Evolutionary conservation across 2,888 invertebrate genomes (phyloP).

Genomic region (Caenorhabditis panamensis): DNA sequence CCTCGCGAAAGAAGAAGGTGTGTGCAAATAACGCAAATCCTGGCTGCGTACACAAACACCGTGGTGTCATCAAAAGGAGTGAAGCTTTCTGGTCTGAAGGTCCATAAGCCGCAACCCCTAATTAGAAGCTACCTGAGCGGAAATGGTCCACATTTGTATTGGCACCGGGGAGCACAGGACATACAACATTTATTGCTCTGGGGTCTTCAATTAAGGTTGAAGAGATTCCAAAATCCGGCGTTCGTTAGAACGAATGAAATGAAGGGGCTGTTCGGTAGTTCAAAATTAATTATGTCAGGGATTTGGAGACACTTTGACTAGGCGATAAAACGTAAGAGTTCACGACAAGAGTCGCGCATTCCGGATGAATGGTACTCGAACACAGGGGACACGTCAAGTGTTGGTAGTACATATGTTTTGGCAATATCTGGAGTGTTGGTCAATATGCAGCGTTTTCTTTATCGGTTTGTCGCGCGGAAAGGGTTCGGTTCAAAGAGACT

Average conservation of each 20-base stretch:
- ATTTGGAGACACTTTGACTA: slow-evolving; percentile 48
- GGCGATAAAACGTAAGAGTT: slow-evolving; percentile 21
- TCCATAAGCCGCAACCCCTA: slow-evolving; percentile 44
- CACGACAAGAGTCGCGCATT: slow-evolving; percentile 56
- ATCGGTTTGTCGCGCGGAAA: slow-evolving; percentile 16
- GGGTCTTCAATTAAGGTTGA: slow-evolving; percentile 48
- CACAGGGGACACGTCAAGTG: slow-evolving; percentile 39
- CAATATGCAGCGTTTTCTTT: slow-evolving; percentile 33
- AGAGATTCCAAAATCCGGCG: slow-evolving; percentile 7
- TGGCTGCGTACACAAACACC: slow-evolving; percentile 47
- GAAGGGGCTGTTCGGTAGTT: slow-evolving; percentile 15
- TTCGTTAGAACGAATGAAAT: neutral
- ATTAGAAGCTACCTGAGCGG: slow-evolving; percentile 62
- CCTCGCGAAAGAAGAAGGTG: slow-evolving; percentile 24
- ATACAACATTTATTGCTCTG: slow-evolving; percentile 53
- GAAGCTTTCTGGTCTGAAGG: slow-evolving; percentile 17
- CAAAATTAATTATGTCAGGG: slow-evolving; percentile 57
- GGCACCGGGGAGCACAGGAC: slow-evolving; percentile 32
- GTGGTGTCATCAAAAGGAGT: slow-evolving; percentile 46
- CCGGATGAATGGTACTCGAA: slow-evolving; percentile 58
- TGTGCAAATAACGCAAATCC: slow-evolving; percentile 37
- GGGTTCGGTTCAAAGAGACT: slow-evolving; percentile 23
- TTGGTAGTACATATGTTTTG: slow-evolving; percentile 52
- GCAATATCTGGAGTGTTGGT: slow-evolving; percentile 33
- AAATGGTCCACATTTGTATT: slow-evolving; percentile 34